Percentiles rank a stretch among this genome's conserved stretches.
These are phyloP conservation scores for Brenthis daphne DNA, from an alignment of 2,888 invertebrate genomes.

Conservation along the genomic window DNA sequence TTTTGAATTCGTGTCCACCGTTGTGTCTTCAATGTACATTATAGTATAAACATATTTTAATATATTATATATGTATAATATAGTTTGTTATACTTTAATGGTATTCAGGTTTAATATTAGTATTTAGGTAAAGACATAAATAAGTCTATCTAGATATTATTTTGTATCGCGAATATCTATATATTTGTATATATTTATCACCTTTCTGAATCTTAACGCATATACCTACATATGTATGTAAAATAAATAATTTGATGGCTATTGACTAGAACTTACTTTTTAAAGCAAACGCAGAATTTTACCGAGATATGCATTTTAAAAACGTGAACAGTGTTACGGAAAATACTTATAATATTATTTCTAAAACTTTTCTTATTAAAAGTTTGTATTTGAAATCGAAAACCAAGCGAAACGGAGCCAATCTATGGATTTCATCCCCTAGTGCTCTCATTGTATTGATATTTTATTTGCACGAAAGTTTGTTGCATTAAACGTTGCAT, in stretches of 20 bases:
- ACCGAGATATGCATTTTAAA: slow-evolving; percentile 20
- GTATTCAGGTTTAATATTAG: too few relatives aligned
- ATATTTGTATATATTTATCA: too few relatives aligned
- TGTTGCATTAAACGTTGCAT: slow-evolving; percentile 14
- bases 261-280: background rate
- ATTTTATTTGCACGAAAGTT: slow-evolving; percentile 41
- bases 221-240: background rate
- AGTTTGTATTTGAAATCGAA: slow-evolving; percentile 61
- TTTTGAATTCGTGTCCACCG: too few relatives aligned
- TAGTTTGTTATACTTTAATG: too few relatives aligned
- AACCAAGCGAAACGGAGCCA: slow-evolving; percentile 47
- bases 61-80: too few relatives aligned
- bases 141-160: too few relatives aligned
- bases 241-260: background rate
- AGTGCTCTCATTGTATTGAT: slow-evolving; percentile 50
- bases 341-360: slow-evolving; percentile 58
- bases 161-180: too few relatives aligned
- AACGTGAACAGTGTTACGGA: slow-evolving; percentile 31
- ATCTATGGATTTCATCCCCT: slow-evolving; percentile 56
- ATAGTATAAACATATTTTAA: too few relatives aligned
- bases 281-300: slow-evolving; percentile 5
- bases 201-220: too few relatives aligned
- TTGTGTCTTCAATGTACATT: too few relatives aligned
- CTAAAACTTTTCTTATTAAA: slow-evolving; percentile 72
- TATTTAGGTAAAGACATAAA: too few relatives aligned